Percentiles rank a stretch among this genome's conserved stretches.
Evolutionary conservation across 2,888 invertebrate genomes (phyloP).

Genomic region (Ectobius pallidus): DNA sequence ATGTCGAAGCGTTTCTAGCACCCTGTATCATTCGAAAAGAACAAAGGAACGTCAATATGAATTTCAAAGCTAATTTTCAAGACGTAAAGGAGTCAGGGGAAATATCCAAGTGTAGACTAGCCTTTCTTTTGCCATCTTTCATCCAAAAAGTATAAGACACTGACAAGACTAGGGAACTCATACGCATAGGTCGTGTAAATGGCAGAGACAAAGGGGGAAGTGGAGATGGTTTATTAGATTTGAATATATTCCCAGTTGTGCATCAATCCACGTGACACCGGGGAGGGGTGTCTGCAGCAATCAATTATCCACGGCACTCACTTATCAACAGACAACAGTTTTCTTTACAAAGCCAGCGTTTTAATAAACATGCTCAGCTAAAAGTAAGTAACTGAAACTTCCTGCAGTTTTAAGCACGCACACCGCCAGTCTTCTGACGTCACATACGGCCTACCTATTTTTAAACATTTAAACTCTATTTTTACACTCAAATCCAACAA

Average conservation of each 20-base stretch:
- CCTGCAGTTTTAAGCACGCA: no score
- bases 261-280: not conserved
- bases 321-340: no score
- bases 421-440: no score
- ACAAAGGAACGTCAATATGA: conserved; percentile 36
- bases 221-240: not conserved
- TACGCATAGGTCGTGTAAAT: not conserved
- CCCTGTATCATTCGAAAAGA: not conserved
- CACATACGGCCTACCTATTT: no score
- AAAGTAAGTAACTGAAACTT: no score
- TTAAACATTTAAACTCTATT: no score
- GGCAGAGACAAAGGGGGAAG: not conserved
- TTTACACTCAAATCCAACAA: no score
- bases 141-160: conserved; percentile 1
- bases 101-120: conserved; percentile 35
- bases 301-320: no score
- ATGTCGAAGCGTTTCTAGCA: not conserved
- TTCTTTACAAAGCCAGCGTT: no score
- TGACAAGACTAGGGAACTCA: not conserved
- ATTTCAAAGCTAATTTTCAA: conserved; percentile 43
- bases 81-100: conserved; percentile 33
- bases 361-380: no score
- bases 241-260: not conserved
- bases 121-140: conserved; percentile 23
- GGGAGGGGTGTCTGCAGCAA: not conserved